Evolutionary conservation across 37 sponge, comb jelly and placozoan species (phyloP).

Genomic region (Cliona cf. orientalis): DNA sequence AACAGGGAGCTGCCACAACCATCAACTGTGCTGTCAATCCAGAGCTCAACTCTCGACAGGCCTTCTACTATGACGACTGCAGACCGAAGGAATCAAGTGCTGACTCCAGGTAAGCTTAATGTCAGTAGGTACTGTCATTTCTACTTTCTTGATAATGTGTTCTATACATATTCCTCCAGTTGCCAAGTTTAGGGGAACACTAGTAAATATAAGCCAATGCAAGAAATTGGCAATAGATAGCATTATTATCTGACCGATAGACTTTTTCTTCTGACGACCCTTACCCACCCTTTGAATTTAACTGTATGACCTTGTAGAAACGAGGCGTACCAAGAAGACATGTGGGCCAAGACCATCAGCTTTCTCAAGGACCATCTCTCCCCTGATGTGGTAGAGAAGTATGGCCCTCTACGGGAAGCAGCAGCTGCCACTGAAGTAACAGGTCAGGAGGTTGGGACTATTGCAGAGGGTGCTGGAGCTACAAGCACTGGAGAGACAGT

Average conservation of each 20-base stretch:
- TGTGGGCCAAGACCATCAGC: slow-evolving; percentile 59
- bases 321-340: slow-evolving; percentile 46
- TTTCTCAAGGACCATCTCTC: slow-evolving; percentile 45
- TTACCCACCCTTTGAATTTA: too few species aligned
- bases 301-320: slow-evolving; percentile 15
- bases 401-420: too few species aligned
- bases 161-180: not conserved
- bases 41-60: slow-evolving; percentile 58
- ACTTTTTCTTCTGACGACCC: too few species aligned
- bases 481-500: not conserved
- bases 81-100: slow-evolving; percentile 1
- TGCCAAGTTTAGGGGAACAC: too few species aligned
- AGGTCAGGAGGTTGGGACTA: too few species aligned
- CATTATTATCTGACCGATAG: too few species aligned
- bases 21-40: slow-evolving; percentile 81
- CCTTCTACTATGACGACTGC: slow-evolving; percentile 55
- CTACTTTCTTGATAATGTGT: not conserved
- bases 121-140: not conserved
- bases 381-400: slow-evolving; percentile 56
- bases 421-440: too few species aligned
- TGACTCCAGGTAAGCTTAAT: slow-evolving; percentile 32
- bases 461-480: too few species aligned
- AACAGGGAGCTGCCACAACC: slow-evolving; percentile 66
- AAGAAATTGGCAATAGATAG: too few species aligned
- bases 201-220: too few species aligned